Base-by-base conservation (phyloP, 2,797 vertebrate genomes). In the Stomatorhinus walkeri region DNA sequence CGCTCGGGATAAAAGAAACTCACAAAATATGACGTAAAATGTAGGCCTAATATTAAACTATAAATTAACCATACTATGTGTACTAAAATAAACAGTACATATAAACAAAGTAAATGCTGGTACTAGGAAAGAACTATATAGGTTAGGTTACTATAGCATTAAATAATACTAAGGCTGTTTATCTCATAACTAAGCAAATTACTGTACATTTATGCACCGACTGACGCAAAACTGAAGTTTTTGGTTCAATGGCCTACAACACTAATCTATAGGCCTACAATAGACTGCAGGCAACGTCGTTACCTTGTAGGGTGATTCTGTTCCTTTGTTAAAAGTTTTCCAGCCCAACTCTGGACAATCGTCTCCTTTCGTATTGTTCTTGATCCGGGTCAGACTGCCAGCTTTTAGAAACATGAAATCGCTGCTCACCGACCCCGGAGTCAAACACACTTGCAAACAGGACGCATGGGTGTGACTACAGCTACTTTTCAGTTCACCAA, bases 351-450 rank as follows among this genome's bases (percentile, higher is more conserved):
- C 93, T 90, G 93, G 92, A 85, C 94, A 94, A 86, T 96, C 94
- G 0, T 94, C 90, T 84, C 94, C 94, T 89, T 96, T 96, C 88
- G 95, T 90, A 0, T 97, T 97, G 88, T 97, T 97, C 84, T 94
- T 92, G 0, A 93, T 94, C 0, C 91, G 90, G 0, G 93, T 92
- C 0, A 96, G 95, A 43, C 95, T 96, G 91, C 94, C 97, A 2
- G 97, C 96, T 89, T 97, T 97, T 14, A 98, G 95, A 91, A 98
- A 98, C 96, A 97, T 97, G 90, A 98, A 97, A 94, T 97, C 97
- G 0, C 97, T 97, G 91, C 96, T 97, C 88, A 96, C 96, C 7
- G 96, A 97, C 49, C 97, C 97, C 0, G 97, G 97, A 1, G 95
- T 96, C 1, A 98, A 94, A 87, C 96, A 97, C 94, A 98, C 96